phyloP scores from a whole-genome alignment of 92 coral and sea anemone genomes.

The Virgularia gustaviana region DNA sequence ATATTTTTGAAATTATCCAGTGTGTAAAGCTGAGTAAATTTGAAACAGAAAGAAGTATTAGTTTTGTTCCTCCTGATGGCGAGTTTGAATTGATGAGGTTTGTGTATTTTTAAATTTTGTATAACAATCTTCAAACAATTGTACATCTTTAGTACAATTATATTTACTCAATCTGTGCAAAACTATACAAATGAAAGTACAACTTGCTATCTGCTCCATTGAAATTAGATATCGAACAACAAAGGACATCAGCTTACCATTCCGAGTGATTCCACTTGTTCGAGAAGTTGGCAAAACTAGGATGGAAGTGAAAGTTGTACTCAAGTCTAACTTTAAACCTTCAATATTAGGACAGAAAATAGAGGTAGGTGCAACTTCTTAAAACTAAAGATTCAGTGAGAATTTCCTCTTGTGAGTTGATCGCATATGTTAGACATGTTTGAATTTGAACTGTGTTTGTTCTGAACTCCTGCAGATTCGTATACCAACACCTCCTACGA shows the following conservation, averaged over 20 bases:
- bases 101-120: background rate
- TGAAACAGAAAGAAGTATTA: slow-evolving; percentile 96
- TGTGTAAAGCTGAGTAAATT: slow-evolving; percentile 98
- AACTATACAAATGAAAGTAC: background rate
- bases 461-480: too few relatives aligned
- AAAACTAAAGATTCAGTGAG: background rate
- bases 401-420: background rate
- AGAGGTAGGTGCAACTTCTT: slow-evolving; percentile 55
- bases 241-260: slow-evolving; percentile 94
- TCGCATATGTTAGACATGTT: background rate
- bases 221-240: slow-evolving; percentile 81
- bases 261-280: slow-evolving; percentile 93
- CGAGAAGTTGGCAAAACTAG: slow-evolving; percentile 92
- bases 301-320: slow-evolving; percentile 97
- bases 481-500: slow-evolving; percentile 98
- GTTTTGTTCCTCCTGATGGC: slow-evolving; percentile 98
- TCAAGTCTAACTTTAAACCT: slow-evolving; percentile 96
- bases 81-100: slow-evolving; percentile 99
- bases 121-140: background rate
- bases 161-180: too few relatives aligned
- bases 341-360: slow-evolving; percentile 94
- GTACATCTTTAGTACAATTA: too few relatives aligned
- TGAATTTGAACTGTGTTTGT: too few relatives aligned
- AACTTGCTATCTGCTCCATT: background rate
- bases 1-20: too few relatives aligned